Evolutionary conservation across 2,797 vertebrate species (phyloP).

Genomic region (Siniperca scherzeri): DNA sequence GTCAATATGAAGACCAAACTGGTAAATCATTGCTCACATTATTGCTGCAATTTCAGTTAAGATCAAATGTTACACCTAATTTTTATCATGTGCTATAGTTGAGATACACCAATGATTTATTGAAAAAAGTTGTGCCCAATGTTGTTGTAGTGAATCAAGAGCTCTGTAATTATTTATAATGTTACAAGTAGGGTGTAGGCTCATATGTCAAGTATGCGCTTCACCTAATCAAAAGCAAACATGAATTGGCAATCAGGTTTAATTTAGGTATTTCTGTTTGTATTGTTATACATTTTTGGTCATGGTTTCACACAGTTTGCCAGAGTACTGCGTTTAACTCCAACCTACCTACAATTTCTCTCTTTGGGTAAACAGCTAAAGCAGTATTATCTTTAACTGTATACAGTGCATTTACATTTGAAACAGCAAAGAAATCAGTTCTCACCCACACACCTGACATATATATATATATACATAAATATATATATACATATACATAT

Average conservation of each 20-base stretch:
- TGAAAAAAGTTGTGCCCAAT: neutral
- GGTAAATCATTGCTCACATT: neutral
- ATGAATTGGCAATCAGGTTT: neutral
- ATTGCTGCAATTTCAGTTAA: neutral
- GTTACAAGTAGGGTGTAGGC: neutral
- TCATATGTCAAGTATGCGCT: neutral
- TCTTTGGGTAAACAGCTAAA: slow-evolving; percentile 13
- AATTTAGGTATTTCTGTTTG: neutral
- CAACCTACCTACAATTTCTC: slow-evolving; percentile 7
- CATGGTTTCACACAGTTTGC: slow-evolving; percentile 16
- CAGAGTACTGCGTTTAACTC: slow-evolving; percentile 14
- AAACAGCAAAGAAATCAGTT: slow-evolving; percentile 18
- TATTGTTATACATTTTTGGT: slow-evolving; percentile 5
- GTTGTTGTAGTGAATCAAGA: neutral
- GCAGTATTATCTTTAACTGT: neutral
- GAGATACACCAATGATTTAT: neutral
- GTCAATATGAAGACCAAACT: slow-evolving; percentile 1
- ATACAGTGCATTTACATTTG: slow-evolving; percentile 15
- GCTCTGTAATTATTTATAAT: neutral
- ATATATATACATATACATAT: too few species aligned
- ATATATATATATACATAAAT: too few species aligned
- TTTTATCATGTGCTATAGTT: neutral
- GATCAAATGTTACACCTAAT: neutral
- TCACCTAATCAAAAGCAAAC: neutral
- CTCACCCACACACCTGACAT: neutral